Evolutionary conservation across 2,113 vertebrate species (phyloP).

Genomic region (Capricornis sumatraensis): DNA sequence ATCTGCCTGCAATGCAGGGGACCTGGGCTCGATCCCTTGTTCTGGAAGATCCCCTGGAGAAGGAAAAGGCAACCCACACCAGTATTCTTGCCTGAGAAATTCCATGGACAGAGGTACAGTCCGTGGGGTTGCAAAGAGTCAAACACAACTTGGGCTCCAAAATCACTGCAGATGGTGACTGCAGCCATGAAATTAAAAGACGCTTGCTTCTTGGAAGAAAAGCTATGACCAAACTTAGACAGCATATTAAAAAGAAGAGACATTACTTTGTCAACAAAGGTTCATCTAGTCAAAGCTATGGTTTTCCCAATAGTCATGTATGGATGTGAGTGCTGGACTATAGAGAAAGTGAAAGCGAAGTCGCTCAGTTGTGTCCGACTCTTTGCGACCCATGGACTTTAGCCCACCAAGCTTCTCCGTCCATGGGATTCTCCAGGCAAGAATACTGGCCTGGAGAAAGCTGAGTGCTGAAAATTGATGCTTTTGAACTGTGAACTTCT

Average conservation of each 20-base stretch:
- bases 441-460: neutral
- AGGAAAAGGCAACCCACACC: neutral
- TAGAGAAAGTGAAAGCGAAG: neutral
- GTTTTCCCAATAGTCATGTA: neutral
- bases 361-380: rapidly evolving
- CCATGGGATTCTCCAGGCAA: too few relatives aligned
- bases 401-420: too few relatives aligned
- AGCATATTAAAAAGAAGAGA: neutral
- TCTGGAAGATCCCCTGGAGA: neutral
- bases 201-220: neutral
- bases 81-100: neutral
- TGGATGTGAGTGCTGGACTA: neutral
- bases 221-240: neutral
- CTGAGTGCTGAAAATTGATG: neutral
- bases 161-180: neutral
- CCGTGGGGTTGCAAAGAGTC: neutral
- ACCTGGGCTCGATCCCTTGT: neutral
- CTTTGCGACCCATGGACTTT: too few relatives aligned
- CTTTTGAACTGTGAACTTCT: neutral
- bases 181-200: neutral
- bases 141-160: neutral
- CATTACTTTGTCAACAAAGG: neutral
- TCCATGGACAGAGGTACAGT: neutral
- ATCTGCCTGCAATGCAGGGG: neutral
- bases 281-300: neutral